These are phyloP conservation scores for Helogale parvula DNA, from an alignment of 2,113 vertebrate genomes.

Conservation along the genomic window DNA sequence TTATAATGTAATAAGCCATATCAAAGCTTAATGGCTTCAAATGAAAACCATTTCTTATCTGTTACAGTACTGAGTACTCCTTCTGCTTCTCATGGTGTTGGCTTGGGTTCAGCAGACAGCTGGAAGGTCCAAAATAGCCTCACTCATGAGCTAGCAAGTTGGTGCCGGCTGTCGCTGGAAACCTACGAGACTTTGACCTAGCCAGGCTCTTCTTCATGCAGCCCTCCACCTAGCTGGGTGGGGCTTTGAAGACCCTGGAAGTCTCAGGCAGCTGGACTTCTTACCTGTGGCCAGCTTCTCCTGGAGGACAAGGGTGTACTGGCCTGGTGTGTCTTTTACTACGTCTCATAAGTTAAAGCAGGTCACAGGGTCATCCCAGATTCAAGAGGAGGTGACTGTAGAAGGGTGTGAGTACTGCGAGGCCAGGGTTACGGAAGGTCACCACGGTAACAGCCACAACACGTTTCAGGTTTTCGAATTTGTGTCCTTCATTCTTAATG, in stretches of 20 bases:
- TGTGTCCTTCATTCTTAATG: not conserved
- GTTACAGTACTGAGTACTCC: not conserved
- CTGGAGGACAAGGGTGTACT: rapidly evolving
- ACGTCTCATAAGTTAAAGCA: not conserved
- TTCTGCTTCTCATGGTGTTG: not conserved
- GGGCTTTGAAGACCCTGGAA: not conserved
- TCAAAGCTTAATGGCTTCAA: not conserved
- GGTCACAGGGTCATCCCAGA: not conserved
- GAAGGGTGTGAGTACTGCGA: not conserved
- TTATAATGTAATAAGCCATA: not conserved
- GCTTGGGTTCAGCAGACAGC: not conserved
- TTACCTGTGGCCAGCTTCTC: not conserved
- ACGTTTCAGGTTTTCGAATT: not conserved
- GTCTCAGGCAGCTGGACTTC: not conserved
- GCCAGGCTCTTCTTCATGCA: not conserved
- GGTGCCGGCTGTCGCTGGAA: not conserved
- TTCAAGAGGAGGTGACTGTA: not conserved
- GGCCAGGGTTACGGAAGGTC: not conserved
- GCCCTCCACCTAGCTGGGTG: not conserved
- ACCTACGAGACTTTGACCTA: not conserved
- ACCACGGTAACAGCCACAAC: not conserved
- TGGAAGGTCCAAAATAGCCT: conserved; percentile 15
- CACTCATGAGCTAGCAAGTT: not conserved
- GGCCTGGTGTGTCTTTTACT: not conserved
- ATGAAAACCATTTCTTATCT: not conserved